A percentile compares a stretch with the other conserved stretches of the same genome.
Conservation (phyloP, 1,140 invertebrate species). For the Drosophila obscura region DNA sequence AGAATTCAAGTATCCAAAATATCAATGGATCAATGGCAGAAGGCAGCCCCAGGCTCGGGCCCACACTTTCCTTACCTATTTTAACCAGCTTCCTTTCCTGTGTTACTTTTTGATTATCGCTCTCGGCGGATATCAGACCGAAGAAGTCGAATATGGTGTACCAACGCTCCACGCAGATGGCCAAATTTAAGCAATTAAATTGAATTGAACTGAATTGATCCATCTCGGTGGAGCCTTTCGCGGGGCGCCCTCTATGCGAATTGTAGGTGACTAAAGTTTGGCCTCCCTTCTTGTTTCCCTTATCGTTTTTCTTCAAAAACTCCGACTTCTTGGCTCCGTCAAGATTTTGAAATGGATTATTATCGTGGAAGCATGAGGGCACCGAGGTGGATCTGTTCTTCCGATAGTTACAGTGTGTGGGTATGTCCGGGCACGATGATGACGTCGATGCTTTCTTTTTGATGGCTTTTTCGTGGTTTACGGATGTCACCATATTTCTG, state of each 20-base stretch:
- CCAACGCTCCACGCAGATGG: constrained; percentile 96
- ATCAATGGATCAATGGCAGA: no score
- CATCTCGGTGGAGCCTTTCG: constrained; percentile 15
- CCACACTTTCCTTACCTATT: constrained; percentile 41
- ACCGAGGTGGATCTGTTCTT: constrained; percentile 85
- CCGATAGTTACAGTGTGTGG: constrained; percentile 45
- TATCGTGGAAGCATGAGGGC: constrained; percentile 88
- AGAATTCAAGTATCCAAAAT: no score
- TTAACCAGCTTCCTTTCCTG: constrained; percentile 32
- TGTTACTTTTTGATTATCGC: constrained; percentile 26
- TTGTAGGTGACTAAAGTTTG: constrained; percentile 75
- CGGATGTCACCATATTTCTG: constrained; percentile 92
- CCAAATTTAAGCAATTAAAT: constrained; percentile 95
- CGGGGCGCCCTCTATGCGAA: constrained; percentile 37
- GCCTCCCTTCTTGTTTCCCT: constrained; percentile 37
- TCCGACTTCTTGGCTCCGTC: constrained; percentile 38
- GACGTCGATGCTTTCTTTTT: constrained; percentile 86
- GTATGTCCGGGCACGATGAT: constrained; percentile 92
- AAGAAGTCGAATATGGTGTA: constrained; percentile 97
- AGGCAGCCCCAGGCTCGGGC: no score
- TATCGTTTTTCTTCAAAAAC: constrained; percentile 35
- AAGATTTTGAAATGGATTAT: constrained; percentile 71
- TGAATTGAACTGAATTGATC: constrained; percentile 86
- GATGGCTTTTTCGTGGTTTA: constrained; percentile 83
- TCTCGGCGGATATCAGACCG: constrained; percentile 87